These are phyloP conservation scores for Hyperoodon ampullatus DNA, from an alignment of 2,113 vertebrate genomes.

Conservation along the genomic window DNA sequence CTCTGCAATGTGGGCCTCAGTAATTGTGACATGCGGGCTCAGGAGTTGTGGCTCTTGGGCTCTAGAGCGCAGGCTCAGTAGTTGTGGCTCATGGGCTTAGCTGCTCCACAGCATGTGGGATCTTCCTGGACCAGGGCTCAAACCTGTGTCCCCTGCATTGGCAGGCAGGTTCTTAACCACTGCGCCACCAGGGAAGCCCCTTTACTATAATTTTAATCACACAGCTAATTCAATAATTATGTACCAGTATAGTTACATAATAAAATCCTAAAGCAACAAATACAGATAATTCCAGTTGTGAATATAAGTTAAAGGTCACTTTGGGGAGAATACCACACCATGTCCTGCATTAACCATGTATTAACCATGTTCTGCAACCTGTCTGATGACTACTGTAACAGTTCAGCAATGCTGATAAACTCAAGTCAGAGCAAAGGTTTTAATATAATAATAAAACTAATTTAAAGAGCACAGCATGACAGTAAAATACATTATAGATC, in stretches of 20 bases:
- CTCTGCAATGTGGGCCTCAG: no score
- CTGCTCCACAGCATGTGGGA: no score
- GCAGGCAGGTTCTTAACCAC: no score
- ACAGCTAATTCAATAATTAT: constrained; percentile 16
- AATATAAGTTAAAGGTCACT: background rate
- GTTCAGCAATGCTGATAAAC: background rate
- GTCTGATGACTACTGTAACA: background rate
- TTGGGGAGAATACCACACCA: background rate
- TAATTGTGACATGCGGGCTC: no score
- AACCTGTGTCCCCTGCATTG: no score
- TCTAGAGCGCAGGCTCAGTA: no score
- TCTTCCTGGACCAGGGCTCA: no score
- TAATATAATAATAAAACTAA: constrained; percentile 24
- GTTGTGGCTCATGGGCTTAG: no score
- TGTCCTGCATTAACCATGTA: background rate
- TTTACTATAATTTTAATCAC: constrained; percentile 32
- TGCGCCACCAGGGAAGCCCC: no score
- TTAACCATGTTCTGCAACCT: constrained; percentile 7
- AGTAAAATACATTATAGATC: background rate
- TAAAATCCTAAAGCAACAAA: constrained; percentile 27
- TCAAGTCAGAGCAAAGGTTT: background rate
- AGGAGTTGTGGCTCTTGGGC: no score
- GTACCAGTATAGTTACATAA: background rate
- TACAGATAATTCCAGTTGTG: background rate
- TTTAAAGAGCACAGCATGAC: background rate